Evolutionary conservation across 2,888 invertebrate species (phyloP), one percentile per base, ranked within the genome.

Genomic region (Graphium colonna): DNA sequence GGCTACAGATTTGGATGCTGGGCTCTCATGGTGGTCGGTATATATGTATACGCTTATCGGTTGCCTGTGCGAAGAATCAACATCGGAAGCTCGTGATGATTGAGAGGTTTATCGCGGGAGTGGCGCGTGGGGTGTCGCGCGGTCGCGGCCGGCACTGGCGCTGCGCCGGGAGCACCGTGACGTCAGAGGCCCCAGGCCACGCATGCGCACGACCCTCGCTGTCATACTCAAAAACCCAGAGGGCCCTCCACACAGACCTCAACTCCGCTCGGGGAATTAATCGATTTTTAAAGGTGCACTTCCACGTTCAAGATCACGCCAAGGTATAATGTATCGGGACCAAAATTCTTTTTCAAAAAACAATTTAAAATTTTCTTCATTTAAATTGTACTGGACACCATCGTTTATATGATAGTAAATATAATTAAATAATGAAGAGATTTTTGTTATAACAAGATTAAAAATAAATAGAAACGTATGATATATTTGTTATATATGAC

Each of bases 261-360:
- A 85, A 82, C 81, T 79, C 69, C 74, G 80, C 85, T 87, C 81
- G 79, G 82, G 80, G 72, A 81, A 75, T 79, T 80, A 85, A 89
- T 89, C 88, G 88, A 89, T 89, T 86, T 88, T 86, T 79, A 79
- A 85, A 81, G 52, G 81, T 88, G 82, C 83, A 85, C 52, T 60
- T 59, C 54, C 52, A 53, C 36, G 8, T n/a, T 36, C 36, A 36
- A 36, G n/a, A 13, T 36, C 21, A 21, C 21, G 3, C 5, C 21
- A 21, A 21, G 21, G 21, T 21, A 21, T 5, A 5, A 21, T 21
- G 21, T 21, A n/a, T n/a, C n/a, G n/a, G 21, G 21, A 21, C 5
- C 21, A 5, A 21, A 21, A 21, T 21, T 21, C 5, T n/a, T n/a
- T n/a, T n/a, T n/a, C n/a, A n/a, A n/a, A n/a, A n/a, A n/a, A n/a